phyloP scores from a whole-genome alignment of 2,113 vertebrate species.

The Dissostichus mawsoni region DNA sequence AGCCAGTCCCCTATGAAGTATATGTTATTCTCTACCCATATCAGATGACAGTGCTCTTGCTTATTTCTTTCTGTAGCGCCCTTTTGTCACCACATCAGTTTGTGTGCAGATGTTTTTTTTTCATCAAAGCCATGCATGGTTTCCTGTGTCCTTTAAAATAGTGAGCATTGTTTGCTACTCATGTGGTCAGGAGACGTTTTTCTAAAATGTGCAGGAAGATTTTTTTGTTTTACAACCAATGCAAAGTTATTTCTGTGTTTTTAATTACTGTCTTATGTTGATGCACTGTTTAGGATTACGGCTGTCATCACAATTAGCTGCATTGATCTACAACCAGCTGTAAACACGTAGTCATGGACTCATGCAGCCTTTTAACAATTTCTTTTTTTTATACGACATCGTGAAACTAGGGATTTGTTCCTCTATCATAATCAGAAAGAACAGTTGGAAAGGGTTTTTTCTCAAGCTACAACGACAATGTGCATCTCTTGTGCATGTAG shows the following conservation, averaged over 20 bases:
- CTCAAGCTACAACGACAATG: too few relatives aligned
- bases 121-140: too few relatives aligned
- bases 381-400: too few relatives aligned
- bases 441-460: too few relatives aligned
- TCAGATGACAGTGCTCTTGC: too few relatives aligned
- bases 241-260: background rate
- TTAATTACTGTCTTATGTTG: conserved; percentile 8
- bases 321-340: conserved; percentile 7
- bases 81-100: background rate
- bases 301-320: conserved; percentile 8
- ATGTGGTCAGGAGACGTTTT: too few relatives aligned
- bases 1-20: conserved; percentile 9
- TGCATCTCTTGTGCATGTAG: too few relatives aligned
- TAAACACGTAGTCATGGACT: background rate
- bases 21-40: background rate
- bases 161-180: too few relatives aligned
- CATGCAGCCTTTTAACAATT: background rate
- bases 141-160: background rate
- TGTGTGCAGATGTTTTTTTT: background rate
- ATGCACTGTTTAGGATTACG: conserved; percentile 3
- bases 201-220: background rate
- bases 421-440: background rate
- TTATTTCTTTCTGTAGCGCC: background rate
- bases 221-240: background rate
- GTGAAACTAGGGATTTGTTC: too few relatives aligned